Evolutionary conservation across 1,140 invertebrate genomes (phyloP).

Genomic region (Maconellicoccus hirsutus): DNA sequence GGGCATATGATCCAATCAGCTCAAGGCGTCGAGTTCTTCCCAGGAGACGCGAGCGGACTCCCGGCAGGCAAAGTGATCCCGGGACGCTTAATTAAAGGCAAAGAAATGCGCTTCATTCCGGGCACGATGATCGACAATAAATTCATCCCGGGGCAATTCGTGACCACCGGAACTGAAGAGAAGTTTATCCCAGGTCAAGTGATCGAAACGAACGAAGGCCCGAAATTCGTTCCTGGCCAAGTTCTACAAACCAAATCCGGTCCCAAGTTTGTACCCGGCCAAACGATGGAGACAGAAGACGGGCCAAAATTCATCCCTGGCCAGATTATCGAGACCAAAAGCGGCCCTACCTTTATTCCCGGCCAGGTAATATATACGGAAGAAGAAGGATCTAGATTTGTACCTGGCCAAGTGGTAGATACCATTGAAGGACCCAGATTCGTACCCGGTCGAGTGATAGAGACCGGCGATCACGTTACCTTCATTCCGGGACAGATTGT

Average conservation of each 20-base stretch:
- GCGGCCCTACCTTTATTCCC: conserved; percentile 57
- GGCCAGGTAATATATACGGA: conserved; percentile 60
- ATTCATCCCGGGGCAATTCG: conserved; percentile 58
- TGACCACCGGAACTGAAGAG: conserved; percentile 53
- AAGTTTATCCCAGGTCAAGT: conserved; percentile 52
- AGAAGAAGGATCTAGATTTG: conserved; percentile 54
- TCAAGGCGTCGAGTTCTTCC: conserved; percentile 55
- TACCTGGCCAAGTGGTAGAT: conserved; percentile 60
- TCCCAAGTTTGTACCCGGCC: conserved; percentile 56
- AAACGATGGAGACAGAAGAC: conserved; percentile 53
- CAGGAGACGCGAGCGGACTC: conserved; percentile 39
- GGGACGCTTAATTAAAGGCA: conserved; percentile 49
- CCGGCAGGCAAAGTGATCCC: conserved; percentile 50
- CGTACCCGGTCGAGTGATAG: conserved; percentile 56
- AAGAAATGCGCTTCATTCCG: conserved; percentile 52
- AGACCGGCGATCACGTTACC: conserved; percentile 51
- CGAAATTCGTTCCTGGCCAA: conserved; percentile 58
- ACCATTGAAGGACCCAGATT: conserved; percentile 57
- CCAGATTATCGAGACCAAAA: conserved; percentile 57
- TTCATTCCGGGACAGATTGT: conserved; percentile 60
- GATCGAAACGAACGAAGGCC: conserved; percentile 41
- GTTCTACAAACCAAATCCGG: conserved; percentile 54
- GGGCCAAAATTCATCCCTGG: conserved; percentile 56
- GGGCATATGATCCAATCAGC: conserved; percentile 55
- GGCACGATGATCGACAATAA: conserved; percentile 51